phyloP scores from a whole-genome alignment of 2,113 vertebrate genomes.

The human region DNA sequence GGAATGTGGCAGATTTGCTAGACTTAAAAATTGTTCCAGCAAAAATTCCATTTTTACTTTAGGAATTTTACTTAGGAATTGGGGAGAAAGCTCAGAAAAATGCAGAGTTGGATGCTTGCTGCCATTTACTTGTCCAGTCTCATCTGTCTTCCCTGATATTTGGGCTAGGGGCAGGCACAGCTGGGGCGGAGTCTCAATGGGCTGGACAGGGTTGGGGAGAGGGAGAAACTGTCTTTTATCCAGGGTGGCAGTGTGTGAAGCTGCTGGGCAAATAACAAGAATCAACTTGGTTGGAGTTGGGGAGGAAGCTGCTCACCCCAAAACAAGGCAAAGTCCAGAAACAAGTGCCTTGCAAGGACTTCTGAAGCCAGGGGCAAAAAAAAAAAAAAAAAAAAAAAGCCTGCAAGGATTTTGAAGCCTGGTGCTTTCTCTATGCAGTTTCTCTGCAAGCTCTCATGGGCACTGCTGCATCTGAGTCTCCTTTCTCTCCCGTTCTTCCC shows the following conservation, averaged over 20 bases:
- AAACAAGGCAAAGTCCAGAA: neutral
- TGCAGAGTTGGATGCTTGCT: neutral
- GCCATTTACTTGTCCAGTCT: neutral
- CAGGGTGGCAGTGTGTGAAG: neutral
- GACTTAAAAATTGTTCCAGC: constrained; percentile 70
- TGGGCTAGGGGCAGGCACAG: neutral
- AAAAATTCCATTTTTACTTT: constrained; percentile 70
- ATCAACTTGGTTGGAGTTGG: neutral
- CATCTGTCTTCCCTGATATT: neutral
- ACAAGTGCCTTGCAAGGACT: neutral
- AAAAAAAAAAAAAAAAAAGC: neutral
- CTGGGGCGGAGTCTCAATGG: neutral
- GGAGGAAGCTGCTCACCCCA: neutral
- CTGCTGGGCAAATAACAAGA: neutral
- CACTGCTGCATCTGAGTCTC: neutral
- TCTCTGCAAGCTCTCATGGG: neutral
- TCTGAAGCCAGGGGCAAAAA: neutral
- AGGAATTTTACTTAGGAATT: constrained; percentile 67
- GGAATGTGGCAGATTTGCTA: constrained; percentile 77
- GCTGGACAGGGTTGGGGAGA: neutral
- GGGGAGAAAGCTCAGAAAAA: constrained; percentile 24
- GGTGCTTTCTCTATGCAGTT: neutral
- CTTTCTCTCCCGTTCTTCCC: neutral
- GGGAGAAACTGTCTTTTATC: neutral
- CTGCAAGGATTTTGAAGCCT: neutral